Conservation (phyloP, 2,797 vertebrate genomes). For the Meda fulgida region DNA sequence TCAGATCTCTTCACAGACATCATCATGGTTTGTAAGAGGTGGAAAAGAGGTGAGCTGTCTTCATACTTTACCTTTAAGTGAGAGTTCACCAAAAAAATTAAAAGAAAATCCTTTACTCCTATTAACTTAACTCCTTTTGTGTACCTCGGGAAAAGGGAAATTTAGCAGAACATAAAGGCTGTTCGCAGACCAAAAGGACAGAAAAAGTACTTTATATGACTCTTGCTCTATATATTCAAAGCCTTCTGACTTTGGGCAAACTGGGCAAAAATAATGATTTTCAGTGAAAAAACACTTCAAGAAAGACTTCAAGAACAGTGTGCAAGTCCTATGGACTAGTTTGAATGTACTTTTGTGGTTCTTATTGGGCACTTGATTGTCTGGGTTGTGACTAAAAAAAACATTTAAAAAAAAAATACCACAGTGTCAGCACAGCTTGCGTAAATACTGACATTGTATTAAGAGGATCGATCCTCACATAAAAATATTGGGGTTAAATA, state of each 20-base stretch:
- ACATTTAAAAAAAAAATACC: background rate
- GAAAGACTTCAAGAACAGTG: background rate
- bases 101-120: background rate
- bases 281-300: background rate
- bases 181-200: background rate
- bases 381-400: background rate
- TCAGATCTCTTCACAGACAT: constrained; percentile 50
- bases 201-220: background rate
- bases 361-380: background rate
- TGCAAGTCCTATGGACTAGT: background rate
- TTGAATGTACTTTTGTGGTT: background rate
- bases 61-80: background rate
- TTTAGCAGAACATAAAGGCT: background rate
- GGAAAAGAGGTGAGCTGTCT: too few species aligned
- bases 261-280: background rate
- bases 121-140: too few species aligned
- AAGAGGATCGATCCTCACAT: too few species aligned
- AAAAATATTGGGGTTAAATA: too few species aligned
- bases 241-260: background rate
- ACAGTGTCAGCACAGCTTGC: background rate
- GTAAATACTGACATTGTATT: background rate
- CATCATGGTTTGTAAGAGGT: too few species aligned
- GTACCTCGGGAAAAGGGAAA: background rate
- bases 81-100: background rate
- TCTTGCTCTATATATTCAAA: background rate